phyloP scores from a whole-genome alignment of 2,797 vertebrate species.

The Garrulus glandarius region DNA sequence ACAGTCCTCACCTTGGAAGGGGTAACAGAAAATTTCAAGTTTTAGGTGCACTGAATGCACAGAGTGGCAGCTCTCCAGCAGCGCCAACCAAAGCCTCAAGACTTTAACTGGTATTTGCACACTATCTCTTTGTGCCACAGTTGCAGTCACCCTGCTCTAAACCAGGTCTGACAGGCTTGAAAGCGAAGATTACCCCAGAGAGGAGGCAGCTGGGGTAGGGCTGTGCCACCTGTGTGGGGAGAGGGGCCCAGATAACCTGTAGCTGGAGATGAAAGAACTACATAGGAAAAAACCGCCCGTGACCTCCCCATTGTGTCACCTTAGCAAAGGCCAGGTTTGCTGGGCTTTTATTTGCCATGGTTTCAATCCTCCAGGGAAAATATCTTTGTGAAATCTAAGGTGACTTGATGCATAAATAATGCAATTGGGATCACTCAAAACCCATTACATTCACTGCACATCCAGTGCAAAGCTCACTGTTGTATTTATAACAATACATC shows the following conservation, averaged over 20 bases:
- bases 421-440: neutral
- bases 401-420: conserved; percentile 68
- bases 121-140: neutral
- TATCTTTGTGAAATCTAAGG: conserved; percentile 65
- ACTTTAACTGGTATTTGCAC: neutral
- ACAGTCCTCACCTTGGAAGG: neutral
- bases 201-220: neutral
- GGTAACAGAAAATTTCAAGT: neutral
- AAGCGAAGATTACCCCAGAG: neutral
- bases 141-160: neutral
- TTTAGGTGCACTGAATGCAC: neutral
- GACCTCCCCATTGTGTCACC: neutral
- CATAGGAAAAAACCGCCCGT: neutral
- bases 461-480: conserved; percentile 4
- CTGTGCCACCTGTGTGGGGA: neutral
- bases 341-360: conserved; percentile 25
- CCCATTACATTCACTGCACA: neutral
- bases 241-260: neutral
- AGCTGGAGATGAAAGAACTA: neutral
- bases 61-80: neutral
- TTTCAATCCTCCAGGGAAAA: conserved; percentile 48
- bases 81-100: accelerated
- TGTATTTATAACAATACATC: conserved; percentile 38
- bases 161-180: neutral
- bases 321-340: neutral